A percentile compares a stretch with the other conserved stretches of the same genome.
Evolutionary conservation across 2,888 invertebrate genomes (phyloP).

Genomic region (Sceliomorpha sp.): DNA sequence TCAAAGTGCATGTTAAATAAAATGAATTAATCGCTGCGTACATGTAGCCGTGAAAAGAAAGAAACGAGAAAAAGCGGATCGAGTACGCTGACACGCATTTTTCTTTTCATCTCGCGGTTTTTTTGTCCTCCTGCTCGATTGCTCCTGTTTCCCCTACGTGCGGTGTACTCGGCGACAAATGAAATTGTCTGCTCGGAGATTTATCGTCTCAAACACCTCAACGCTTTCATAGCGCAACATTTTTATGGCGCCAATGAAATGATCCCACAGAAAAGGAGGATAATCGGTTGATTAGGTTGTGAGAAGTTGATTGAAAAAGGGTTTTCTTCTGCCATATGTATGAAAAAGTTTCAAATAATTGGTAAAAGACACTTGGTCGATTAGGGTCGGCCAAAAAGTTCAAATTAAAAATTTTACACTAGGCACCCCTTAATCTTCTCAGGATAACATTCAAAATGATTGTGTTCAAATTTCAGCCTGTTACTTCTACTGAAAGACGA

Average conservation of each 20-base stretch:
- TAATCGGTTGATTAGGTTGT: background rate
- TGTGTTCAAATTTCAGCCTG: too few relatives aligned
- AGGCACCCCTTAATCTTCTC: too few relatives aligned
- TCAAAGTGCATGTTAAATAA: conserved; percentile 73
- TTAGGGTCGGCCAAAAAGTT: too few relatives aligned
- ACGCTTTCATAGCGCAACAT: conserved; percentile 19
- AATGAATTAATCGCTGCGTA: conserved; percentile 69
- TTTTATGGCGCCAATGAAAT: conserved; percentile 19
- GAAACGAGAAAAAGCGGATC: background rate
- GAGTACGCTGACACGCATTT: conserved; percentile 17
- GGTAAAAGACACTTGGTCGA: too few relatives aligned
- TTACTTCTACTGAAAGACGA: too few relatives aligned
- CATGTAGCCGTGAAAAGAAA: conserved; percentile 7
- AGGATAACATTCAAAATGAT: too few relatives aligned
- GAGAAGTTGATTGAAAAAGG: too few relatives aligned
- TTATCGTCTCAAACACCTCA: conserved; percentile 20
- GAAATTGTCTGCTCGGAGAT: conserved; percentile 48
- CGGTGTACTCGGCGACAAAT: conserved; percentile 25
- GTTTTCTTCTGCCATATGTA: too few relatives aligned
- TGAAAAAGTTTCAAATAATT: too few relatives aligned
- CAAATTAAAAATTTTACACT: too few relatives aligned
- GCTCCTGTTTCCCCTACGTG: conserved; percentile 25
- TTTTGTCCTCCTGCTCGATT: conserved; percentile 31
- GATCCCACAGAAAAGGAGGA: conserved; percentile 6
- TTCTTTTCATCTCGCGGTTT: conserved; percentile 29